These are phyloP conservation scores for Trachops cirrhosus DNA, from an alignment of 2,797 vertebrate genomes.

Conservation along the genomic window DNA sequence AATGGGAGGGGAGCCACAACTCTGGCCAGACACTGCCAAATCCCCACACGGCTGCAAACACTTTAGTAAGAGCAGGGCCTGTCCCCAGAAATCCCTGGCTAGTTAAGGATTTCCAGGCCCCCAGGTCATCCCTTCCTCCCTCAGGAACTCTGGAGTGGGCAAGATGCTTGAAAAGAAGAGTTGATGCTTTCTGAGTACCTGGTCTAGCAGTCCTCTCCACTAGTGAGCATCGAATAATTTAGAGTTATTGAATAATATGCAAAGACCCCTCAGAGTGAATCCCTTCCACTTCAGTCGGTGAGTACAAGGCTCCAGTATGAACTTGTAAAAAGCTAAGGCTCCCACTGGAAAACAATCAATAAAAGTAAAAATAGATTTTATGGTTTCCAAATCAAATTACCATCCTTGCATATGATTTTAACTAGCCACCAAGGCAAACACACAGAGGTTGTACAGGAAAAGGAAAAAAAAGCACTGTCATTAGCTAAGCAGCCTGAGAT, in stretches of 20 bases:
- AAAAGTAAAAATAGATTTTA: background rate
- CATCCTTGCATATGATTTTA: background rate
- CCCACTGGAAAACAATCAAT: background rate
- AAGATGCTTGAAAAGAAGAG: background rate
- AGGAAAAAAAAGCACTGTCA: background rate
- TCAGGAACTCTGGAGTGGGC: background rate
- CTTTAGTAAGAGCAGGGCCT: background rate
- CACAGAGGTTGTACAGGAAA: background rate
- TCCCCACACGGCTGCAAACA: background rate
- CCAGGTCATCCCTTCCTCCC: too few relatives aligned
- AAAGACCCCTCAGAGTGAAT: background rate
- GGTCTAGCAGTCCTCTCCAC: background rate
- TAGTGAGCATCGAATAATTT: background rate
- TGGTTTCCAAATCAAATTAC: background rate
- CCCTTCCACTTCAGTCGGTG: background rate
- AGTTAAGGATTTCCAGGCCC: background rate
- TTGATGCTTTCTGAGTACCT: background rate
- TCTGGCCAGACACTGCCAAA: too few relatives aligned
- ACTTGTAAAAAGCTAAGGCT: background rate
- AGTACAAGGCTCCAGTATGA: background rate
- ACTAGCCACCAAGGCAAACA: background rate
- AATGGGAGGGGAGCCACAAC: background rate
- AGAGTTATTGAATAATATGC: background rate
- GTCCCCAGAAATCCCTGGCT: background rate
- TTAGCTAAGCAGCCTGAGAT: background rate